Conservation (phyloP, 2,797 vertebrate species). For the Synanceia verrucosa region DNA sequence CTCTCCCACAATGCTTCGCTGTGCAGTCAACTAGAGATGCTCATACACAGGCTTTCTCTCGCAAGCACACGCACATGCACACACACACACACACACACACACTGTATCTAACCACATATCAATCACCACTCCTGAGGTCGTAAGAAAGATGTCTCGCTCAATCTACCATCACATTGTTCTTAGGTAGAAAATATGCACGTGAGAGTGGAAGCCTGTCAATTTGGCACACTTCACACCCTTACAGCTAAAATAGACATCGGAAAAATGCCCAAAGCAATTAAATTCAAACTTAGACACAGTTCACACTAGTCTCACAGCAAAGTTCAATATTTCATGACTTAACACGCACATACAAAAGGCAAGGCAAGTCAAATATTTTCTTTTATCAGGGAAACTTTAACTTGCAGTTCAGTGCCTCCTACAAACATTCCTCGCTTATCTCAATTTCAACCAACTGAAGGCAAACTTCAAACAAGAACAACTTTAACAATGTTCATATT, state of each 20-base stretch:
- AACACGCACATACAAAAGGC: conserved; percentile 6
- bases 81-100: conserved; percentile 19
- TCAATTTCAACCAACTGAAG: not conserved
- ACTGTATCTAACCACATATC: conserved; percentile 59
- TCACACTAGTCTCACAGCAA: conserved; percentile 16
- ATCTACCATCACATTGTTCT: conserved; percentile 65
- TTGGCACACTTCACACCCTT: conserved; percentile 50
- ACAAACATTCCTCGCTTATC: not conserved
- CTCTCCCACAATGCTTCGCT: conserved; percentile 61
- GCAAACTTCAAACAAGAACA: not conserved
- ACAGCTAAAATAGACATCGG: conserved; percentile 57
- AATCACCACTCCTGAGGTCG: conserved; percentile 66
- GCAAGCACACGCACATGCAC: not conserved
- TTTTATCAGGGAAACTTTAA: conserved; percentile 14
- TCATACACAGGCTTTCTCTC: conserved; percentile 67
- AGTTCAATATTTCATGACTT: conserved; percentile 54
- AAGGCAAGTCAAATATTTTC: conserved; percentile 36
- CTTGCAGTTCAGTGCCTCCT: not conserved
- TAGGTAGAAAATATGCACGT: conserved; percentile 56
- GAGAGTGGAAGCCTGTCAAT: conserved; percentile 64
- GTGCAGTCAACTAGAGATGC: conserved; percentile 66
- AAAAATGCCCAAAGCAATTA: conserved; percentile 47
- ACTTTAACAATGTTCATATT: conserved; percentile 1
- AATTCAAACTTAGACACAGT: conserved; percentile 40
- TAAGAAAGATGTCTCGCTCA: conserved; percentile 68